Conservation (phyloP, 2,797 vertebrate species). For the Xiphophorus birchmanni region DNA sequence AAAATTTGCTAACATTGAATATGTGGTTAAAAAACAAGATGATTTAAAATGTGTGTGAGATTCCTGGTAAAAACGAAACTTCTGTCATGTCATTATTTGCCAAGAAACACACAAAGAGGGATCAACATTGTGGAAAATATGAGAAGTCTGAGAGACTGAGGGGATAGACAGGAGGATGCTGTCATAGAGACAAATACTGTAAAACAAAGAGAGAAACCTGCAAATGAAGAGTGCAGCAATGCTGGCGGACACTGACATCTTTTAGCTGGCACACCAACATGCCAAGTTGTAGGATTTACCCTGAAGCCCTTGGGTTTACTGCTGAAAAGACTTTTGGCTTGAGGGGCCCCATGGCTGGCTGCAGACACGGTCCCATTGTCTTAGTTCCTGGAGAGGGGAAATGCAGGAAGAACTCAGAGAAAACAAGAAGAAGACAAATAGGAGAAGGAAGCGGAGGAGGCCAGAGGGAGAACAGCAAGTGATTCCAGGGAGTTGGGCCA, state of each 20-base stretch:
- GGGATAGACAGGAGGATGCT: constrained; percentile 51
- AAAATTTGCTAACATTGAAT: too few species aligned
- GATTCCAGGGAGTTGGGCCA: constrained; percentile 67
- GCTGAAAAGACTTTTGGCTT: constrained; percentile 80
- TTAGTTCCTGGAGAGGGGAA: constrained; percentile 64
- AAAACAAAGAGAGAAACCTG: constrained; percentile 63
- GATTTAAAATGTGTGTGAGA: constrained; percentile 10
- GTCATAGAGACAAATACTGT: constrained; percentile 51
- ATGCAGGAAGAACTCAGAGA: constrained; percentile 53
- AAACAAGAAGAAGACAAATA: constrained; percentile 62
- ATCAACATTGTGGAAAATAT: constrained; percentile 27
- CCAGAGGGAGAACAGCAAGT: constrained; percentile 69
- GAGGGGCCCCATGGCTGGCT: constrained; percentile 72
- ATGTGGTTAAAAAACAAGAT: neutral
- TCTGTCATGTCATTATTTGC: constrained; percentile 4
- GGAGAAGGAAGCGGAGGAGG: constrained; percentile 52
- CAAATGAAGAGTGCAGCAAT: constrained; percentile 76
- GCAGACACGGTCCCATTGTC: constrained; percentile 69
- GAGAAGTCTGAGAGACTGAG: constrained; percentile 50
- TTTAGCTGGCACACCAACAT: constrained; percentile 73
- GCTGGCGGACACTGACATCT: constrained; percentile 79
- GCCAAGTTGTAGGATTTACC: constrained; percentile 89
- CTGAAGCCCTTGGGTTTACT: constrained; percentile 79
- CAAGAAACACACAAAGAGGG: constrained; percentile 46
- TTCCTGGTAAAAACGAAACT: constrained; percentile 8